Base-by-base conservation (phyloP, 2,797 vertebrate species). In the Lithobates pipiens region DNA sequence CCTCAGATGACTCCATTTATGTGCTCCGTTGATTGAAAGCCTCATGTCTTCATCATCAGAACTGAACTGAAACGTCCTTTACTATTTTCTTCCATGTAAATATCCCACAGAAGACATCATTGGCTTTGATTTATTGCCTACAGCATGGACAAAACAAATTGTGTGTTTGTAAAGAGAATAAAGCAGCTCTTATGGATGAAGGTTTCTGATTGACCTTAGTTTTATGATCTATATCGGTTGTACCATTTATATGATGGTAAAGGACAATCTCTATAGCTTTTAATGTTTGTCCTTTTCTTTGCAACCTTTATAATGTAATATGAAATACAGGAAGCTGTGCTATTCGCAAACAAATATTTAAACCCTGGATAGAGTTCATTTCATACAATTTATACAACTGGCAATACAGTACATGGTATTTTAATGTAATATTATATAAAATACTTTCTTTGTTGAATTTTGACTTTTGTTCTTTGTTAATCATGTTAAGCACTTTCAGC, bases 41-140 rank as follows among this genome's bases (percentile, higher is more conserved):
- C n/a, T 42, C 67, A 61, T 34, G 50, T 25, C 71, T 83, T 70
- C 46, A 72, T 63, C 61, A 46, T 29, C n/a, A 39, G 42, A 44
- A 32, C 25, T 77, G 65, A 84, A 39, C 34, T 34, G 25, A 39
- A 83, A 84, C 27, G 65, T 83, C 72, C 57, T 75, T 65, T 69
- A 27, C 44, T 13, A 29, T 69, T 44, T 25, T 18, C 63, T 36
- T 39, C n/a, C 42, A 68, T 23, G 46, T 84, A 69, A 77, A 84
- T 39, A 70, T 70, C 44, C 73, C 42, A 54, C 9, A 36, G 5
- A 54, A 68, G 11, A 10, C 42, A 23, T 34, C 27, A 18, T 18
- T 50, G 25, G 8, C 42, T 68, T 54, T 39, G n/a, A 70, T 54
- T 77, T 77, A 50, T 70, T 25, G 15, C 54, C 74, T 84, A 57